Conservation (phyloP, 2,888 invertebrate species). For the Serripes groenlandicus region DNA sequence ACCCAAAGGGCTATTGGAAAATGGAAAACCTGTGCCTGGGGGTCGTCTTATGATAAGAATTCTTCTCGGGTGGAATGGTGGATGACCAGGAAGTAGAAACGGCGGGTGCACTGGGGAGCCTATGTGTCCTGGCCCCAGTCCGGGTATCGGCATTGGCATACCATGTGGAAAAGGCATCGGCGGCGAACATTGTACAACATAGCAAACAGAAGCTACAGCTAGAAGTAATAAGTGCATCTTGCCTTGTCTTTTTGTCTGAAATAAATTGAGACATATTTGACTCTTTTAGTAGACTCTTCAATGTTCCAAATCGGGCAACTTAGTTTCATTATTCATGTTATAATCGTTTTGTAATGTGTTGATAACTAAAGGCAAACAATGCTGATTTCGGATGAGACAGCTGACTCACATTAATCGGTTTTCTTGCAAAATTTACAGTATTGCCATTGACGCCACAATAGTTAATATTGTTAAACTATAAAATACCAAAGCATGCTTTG, state of each 20-base stretch:
- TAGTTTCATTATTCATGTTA: too few relatives aligned
- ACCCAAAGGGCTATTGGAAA: not conserved
- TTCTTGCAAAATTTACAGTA: too few relatives aligned
- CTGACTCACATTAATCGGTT: too few relatives aligned
- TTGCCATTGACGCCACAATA: too few relatives aligned
- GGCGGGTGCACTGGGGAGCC: not conserved
- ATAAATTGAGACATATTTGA: not conserved
- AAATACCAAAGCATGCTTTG: too few relatives aligned
- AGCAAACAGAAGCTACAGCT: not conserved
- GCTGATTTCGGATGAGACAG: not conserved
- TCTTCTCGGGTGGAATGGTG: not conserved
- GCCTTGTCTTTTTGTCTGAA: not conserved
- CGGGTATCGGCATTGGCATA: not conserved
- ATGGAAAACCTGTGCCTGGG: conserved; percentile 6
- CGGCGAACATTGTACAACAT: not conserved
- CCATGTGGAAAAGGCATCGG: not conserved
- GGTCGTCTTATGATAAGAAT: conserved; percentile 3
- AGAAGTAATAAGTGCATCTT: not conserved
- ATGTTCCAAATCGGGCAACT: too few relatives aligned
- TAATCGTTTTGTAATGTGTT: too few relatives aligned
- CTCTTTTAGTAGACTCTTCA: too few relatives aligned
- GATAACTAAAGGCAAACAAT: not conserved
- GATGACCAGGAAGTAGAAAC: not conserved
- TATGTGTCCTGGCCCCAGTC: not conserved
- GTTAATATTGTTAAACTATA: too few relatives aligned